These are phyloP conservation scores for Selenia dentaria DNA, from an alignment of 2,888 invertebrate genomes.

Conservation along the genomic window DNA sequence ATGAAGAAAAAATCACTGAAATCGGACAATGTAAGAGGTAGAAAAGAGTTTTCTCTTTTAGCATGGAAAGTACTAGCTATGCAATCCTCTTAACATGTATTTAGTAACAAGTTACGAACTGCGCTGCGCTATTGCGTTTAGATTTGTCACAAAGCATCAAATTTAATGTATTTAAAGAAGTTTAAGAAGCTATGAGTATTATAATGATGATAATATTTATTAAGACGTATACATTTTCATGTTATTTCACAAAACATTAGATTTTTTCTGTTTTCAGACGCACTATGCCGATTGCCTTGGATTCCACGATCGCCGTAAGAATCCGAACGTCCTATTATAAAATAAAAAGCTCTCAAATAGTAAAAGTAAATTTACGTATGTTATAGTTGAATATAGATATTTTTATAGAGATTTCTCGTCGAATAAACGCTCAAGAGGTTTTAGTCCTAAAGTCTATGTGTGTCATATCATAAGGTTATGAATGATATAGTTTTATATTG, in stretches of 20 bases:
- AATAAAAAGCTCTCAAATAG: constrained; percentile 61
- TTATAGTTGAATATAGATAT: constrained; percentile 55
- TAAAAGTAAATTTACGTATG: constrained; percentile 48
- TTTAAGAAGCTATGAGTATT: too few species aligned
- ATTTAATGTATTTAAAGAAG: too few species aligned
- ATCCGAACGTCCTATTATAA: constrained; percentile 24
- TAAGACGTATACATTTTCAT: background rate
- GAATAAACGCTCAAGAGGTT: constrained; percentile 64
- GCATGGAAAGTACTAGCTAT: too few species aligned
- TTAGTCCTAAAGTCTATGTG: constrained; percentile 49
- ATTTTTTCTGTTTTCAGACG: constrained; percentile 31
- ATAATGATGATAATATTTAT: too few species aligned
- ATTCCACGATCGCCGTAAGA: constrained; percentile 16
- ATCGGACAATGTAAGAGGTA: too few species aligned
- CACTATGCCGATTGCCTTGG: constrained; percentile 5
- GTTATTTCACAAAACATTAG: constrained; percentile 3
- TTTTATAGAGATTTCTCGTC: constrained; percentile 60
- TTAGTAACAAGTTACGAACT: too few species aligned
- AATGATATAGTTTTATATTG: constrained; percentile 29
- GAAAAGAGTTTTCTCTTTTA: too few species aligned
- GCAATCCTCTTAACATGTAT: too few species aligned
- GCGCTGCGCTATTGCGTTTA: too few species aligned
- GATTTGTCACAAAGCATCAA: too few species aligned
- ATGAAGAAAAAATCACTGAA: too few species aligned
- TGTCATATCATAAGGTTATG: constrained; percentile 37